phyloP scores from a whole-genome alignment of 2,797 vertebrate genomes.

The Silurus aristotelis region DNA sequence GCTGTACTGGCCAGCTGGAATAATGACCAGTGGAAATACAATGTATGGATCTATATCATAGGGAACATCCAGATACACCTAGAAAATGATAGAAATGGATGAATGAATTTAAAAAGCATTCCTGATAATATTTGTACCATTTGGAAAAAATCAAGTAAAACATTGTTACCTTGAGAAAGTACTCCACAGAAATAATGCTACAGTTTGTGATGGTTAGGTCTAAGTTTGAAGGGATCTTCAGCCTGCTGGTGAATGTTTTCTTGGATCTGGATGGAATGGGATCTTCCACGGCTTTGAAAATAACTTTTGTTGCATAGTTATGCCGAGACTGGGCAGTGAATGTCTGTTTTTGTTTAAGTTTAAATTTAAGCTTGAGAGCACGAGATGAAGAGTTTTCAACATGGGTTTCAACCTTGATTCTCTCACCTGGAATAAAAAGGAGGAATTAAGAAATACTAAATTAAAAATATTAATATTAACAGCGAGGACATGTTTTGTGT shows the following conservation, averaged over 20 bases:
- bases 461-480: not conserved
- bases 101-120: not conserved
- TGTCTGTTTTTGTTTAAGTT: conserved; percentile 74
- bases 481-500: not conserved
- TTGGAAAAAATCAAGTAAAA: not conserved
- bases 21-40: conserved; percentile 44
- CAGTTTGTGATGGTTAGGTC: conserved; percentile 81
- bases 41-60: conserved; percentile 45
- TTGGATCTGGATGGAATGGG: conserved; percentile 77
- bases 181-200: conserved; percentile 86
- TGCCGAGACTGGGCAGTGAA: conserved; percentile 77
- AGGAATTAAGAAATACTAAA: not conserved
- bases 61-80: conserved; percentile 55
- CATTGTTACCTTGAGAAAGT: conserved; percentile 80
- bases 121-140: not conserved
- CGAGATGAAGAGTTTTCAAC: conserved; percentile 90
- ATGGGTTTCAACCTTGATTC: conserved; percentile 81
- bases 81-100: conserved; percentile 7
- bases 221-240: conserved; percentile 78
- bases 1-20: conserved; percentile 20
- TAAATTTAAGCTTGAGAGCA: conserved; percentile 82
- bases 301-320: conserved; percentile 71
- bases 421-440: conserved; percentile 79
- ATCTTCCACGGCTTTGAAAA: conserved; percentile 76
- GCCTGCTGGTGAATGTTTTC: conserved; percentile 74